Evolutionary conservation across 2,797 vertebrate genomes (phyloP), one percentile per base, ranked within the genome.

Genomic region (Xiphorhynchus erythropygius): DNA sequence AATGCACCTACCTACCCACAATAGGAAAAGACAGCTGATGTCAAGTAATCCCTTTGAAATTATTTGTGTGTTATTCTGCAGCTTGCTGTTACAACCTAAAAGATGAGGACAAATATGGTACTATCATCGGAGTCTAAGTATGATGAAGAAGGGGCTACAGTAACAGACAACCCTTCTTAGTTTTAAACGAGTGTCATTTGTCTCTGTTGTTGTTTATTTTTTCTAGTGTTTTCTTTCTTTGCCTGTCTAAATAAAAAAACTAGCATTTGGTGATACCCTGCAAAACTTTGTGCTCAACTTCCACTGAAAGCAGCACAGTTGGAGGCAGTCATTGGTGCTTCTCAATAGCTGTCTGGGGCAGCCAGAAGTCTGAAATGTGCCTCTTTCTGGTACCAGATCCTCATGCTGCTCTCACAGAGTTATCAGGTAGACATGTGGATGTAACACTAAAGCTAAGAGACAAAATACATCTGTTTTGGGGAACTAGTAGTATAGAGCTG

Each of bases 391-490:
- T 78, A 57, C 33, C 35, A 49, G 10, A 7, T 37, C n/a, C 21
- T 84, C 7, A 5, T 80, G 47, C 41, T 74, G 1, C 67, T 53
- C 46, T 60, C 10, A 4, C 32, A 70, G 59, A 18, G 6, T 37
- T 85, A 16, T 49, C 33, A 41, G 23, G 18, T 50, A 9, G 4
- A 1, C 5, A 1, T 0, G 4, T 32, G 44, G 56, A 46, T 53
- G 49, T 53, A 21, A 6, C 28, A 24, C 8, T 57, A 50, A 81
- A 59, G 25, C 44, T 22, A 18, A 73, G 32, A 77, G 28, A 33
- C 30, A 81, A 83, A 84, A 53, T 69, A 14, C 30, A 67, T 52
- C 28, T 52, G 30, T 42, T 69, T 23, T 65, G 28, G 62, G 22
- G 18, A 27, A 3, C 39, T 67, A 0, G 39, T 50, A 10, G 6